Evolutionary conservation across 2,797 vertebrate genomes (phyloP).

Genomic region (Adelosebastes latens): DNA sequence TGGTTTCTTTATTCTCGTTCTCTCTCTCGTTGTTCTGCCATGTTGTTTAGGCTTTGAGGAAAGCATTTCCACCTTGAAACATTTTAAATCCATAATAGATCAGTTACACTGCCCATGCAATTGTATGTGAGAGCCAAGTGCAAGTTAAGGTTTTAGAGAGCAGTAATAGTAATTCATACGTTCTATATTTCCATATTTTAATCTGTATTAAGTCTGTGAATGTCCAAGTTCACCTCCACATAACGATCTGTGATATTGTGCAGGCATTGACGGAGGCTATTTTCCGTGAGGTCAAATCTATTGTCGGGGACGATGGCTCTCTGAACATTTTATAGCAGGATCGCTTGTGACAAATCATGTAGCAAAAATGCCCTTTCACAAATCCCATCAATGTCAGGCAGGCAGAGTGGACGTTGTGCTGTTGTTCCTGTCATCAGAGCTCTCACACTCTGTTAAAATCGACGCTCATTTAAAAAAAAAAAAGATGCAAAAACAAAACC

Average conservation of each 20-base stretch:
- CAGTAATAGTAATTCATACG: not conserved
- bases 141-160: not conserved
- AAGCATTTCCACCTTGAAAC: not conserved
- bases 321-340: conserved; percentile 16
- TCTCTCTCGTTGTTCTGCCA: not conserved
- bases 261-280: conserved; percentile 17
- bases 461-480: not conserved
- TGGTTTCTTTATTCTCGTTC: not conserved
- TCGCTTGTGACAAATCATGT: conserved; percentile 18
- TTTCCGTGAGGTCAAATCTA: conserved; percentile 37
- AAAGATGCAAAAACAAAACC: not conserved
- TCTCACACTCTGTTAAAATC: not conserved
- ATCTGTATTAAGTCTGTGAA: conserved; percentile 1
- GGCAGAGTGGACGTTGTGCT: not conserved
- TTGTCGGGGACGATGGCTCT: conserved; percentile 3
- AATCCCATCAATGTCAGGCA: conserved; percentile 14
- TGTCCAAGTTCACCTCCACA: conserved; percentile 15
- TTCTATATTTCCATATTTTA: not conserved
- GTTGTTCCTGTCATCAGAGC: conserved; percentile 13
- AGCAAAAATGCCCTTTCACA: conserved; percentile 32
- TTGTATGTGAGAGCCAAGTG: not conserved
- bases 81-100: not conserved
- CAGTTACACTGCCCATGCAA: not conserved
- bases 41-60: not conserved
- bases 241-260: conserved; percentile 19